Conservation (phyloP, 2,888 invertebrate genomes). For the Junonia oenone region DNA sequence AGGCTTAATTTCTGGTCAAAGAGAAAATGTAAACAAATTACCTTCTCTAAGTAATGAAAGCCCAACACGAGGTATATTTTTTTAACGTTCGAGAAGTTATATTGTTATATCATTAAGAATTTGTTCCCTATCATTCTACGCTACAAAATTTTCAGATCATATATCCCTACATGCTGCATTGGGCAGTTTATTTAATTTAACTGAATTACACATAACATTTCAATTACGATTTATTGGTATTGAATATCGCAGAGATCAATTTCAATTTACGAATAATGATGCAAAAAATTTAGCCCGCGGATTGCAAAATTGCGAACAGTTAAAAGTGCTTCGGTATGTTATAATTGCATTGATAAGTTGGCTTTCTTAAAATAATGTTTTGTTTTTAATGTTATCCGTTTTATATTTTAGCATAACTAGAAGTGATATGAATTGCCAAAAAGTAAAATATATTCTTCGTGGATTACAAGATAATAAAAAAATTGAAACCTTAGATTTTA, state of each 20-base stretch:
- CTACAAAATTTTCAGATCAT: slow-evolving; percentile 63
- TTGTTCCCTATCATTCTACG: too few species aligned
- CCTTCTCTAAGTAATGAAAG: slow-evolving; percentile 40
- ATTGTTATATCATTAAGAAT: too few species aligned
- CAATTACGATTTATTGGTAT: slow-evolving; percentile 56
- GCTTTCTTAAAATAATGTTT: background rate
- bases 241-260: slow-evolving; percentile 66
- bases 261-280: slow-evolving; percentile 72
- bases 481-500: slow-evolving; percentile 80
- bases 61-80: slow-evolving; percentile 52
- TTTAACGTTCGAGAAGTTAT: too few species aligned
- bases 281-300: slow-evolving; percentile 65
- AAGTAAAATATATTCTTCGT: slow-evolving; percentile 63
- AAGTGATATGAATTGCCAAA: slow-evolving; percentile 68
- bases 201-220: slow-evolving; percentile 65
- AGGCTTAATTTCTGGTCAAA: slow-evolving; percentile 58
- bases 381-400: background rate
- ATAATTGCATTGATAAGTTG: background rate
- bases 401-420: slow-evolving; percentile 59
- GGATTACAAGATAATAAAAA: slow-evolving; percentile 57
- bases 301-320: slow-evolving; percentile 57
- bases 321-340: slow-evolving; percentile 56
- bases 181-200: slow-evolving; percentile 62
- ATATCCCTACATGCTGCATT: slow-evolving; percentile 71
- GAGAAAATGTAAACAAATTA: slow-evolving; percentile 41